Evolutionary conservation across 2,113 vertebrate species (phyloP), one percentile per base, ranked within the genome.

Genomic region (Mesembrinibis cayennensis): DNA sequence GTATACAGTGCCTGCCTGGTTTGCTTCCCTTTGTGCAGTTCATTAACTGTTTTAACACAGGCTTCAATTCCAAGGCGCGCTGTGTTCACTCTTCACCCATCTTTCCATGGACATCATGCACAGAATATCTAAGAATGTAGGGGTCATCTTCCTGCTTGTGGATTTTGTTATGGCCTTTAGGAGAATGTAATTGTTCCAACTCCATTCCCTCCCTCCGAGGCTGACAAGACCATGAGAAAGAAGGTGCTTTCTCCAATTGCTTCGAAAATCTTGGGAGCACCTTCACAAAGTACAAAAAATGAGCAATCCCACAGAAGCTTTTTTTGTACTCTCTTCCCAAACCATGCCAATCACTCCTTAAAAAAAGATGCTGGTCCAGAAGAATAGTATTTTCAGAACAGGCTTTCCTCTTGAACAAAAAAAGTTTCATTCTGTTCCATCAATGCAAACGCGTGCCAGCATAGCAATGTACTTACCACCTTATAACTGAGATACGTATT

Each of bases 31-130:
- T 40, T 81, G 73, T 80, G 62, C 66, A 53, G 49, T 26, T 84
- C 89, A 93, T 93, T 79, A 96, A 55, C 77, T 93, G 50, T n/a
- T 76, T 79, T 77, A 89, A 63, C 22, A 77, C n/a, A 87, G 19
- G 29, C 42, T 83, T 42, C 55, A 70, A 14, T 84, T 96, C 59
- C 62, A 87, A 93, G 83, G 74, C 95, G 82, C 76, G 30, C 27
- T 72, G 47, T 69, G 36, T 74, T 89, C 58, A n/a, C 53, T 82
- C 82, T 80, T 79, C 89, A 89, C 69, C 62, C 49, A 53, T 94
- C 25, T 87, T 10, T 59, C 61, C 40, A 15, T 25, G 44, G 32
- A 63, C 56, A 82, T 50, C 74, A 44, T 11, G 40, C 10, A 72
- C 27, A 61, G 34, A 65, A 22, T n/a, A n/a, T 78, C 69, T 81